Evolutionary conservation across 2,888 invertebrate genomes (phyloP).

Genomic region (Fissipunctia ypsillon): DNA sequence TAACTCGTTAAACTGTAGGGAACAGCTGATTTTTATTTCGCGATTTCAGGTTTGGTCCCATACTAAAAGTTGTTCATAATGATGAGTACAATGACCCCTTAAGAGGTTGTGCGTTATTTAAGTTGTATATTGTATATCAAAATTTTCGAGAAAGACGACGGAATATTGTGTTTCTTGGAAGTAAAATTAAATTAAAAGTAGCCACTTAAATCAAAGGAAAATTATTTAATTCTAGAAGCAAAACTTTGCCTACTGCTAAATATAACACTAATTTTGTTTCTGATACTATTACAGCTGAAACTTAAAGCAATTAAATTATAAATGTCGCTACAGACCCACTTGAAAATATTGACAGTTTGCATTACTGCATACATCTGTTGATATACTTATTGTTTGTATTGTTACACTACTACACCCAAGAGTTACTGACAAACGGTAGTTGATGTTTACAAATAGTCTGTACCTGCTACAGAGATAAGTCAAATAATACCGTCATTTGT

Average conservation of each 20-base stretch:
- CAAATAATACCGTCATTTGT: constrained; percentile 55
- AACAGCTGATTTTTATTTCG: no score
- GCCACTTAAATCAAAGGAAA: constrained; percentile 42
- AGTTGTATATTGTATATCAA: no score
- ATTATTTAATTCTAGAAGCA: constrained; percentile 30
- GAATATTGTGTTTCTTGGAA: constrained; percentile 32
- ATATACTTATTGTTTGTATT: constrained; percentile 5
- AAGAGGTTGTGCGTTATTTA: no score
- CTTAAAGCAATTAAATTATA: neutral
- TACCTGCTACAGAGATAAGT: constrained; percentile 39
- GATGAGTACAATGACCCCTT: no score
- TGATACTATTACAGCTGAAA: constrained; percentile 7
- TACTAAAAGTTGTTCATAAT: no score
- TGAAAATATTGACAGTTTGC: neutral
- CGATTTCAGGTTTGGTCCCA: no score
- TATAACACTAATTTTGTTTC: constrained; percentile 17
- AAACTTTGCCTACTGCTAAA: constrained; percentile 31
- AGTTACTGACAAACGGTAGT: constrained; percentile 5
- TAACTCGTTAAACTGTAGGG: no score
- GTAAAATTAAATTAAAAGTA: constrained; percentile 41
- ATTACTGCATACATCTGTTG: neutral
- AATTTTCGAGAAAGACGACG: neutral
- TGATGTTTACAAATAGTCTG: constrained; percentile 46
- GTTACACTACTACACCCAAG: neutral
- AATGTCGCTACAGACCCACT: neutral